phyloP scores from a whole-genome alignment of 2,113 vertebrate genomes.

The Triplophysa tibetana region DNA sequence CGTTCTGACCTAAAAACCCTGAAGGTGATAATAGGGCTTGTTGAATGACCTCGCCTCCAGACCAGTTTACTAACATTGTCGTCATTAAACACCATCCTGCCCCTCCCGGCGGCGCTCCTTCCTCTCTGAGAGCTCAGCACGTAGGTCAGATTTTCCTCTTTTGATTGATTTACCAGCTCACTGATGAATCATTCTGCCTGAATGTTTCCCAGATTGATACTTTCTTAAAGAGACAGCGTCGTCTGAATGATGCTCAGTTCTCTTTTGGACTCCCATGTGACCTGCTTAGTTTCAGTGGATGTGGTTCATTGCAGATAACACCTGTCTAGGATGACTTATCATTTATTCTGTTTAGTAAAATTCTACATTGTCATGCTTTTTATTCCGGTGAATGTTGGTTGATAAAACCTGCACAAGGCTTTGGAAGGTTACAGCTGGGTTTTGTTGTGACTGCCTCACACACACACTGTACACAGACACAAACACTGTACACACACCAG shows the following conservation, averaged over 20 bases:
- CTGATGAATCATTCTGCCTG: conserved; percentile 56
- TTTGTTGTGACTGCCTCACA: conserved; percentile 37
- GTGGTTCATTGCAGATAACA: no score
- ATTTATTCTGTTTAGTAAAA: no score
- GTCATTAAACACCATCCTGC: conserved; percentile 44
- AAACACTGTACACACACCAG: conserved; percentile 35
- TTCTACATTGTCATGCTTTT: neutral
- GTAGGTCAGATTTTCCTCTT: conserved; percentile 62
- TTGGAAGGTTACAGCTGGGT: conserved; percentile 43
- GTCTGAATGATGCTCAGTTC: neutral
- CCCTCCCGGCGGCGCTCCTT: conserved; percentile 36
- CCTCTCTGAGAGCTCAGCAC: conserved; percentile 56
- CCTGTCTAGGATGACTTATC: neutral
- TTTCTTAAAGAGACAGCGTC: conserved; percentile 37
- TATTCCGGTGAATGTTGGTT: neutral
- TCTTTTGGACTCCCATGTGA: no score
- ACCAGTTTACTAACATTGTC: conserved; percentile 55
- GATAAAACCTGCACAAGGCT: neutral
- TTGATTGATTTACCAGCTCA: conserved; percentile 65
- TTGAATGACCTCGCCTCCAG: conserved; percentile 40
- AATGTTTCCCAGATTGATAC: conserved; percentile 29
- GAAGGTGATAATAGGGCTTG: conserved; percentile 7
- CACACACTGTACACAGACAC: conserved; percentile 34
- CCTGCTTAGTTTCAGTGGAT: neutral
- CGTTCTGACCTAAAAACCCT: neutral